These are phyloP conservation scores for Lophius piscatorius DNA, from an alignment of 2,113 vertebrate species.

Conservation along the genomic window DNA sequence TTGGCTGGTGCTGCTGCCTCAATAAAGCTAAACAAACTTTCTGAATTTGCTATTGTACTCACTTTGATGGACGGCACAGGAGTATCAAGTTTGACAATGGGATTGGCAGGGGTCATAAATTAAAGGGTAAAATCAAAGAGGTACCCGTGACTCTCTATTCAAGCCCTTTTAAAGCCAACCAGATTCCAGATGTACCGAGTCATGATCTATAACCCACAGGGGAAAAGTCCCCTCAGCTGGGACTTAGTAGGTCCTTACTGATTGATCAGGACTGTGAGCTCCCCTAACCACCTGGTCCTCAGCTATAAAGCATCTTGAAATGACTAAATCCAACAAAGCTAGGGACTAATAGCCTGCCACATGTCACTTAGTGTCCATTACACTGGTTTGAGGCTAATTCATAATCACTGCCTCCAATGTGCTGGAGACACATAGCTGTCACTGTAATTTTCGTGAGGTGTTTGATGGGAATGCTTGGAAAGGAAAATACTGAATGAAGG, in stretches of 20 bases:
- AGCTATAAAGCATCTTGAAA: conserved; percentile 55
- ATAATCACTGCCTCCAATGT: conserved; percentile 27
- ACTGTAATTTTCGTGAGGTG: conserved; percentile 29
- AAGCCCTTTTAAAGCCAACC: conserved; percentile 18
- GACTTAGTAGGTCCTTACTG: conserved; percentile 39
- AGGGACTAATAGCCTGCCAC: conserved; percentile 24
- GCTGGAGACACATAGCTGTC: conserved; percentile 30
- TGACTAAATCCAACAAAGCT: conserved; percentile 50
- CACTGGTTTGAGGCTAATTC: conserved; percentile 37
- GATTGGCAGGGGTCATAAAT: not conserved
- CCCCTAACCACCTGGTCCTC: conserved; percentile 66
- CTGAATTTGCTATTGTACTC: conserved; percentile 20
- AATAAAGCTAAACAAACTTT: conserved; percentile 20
- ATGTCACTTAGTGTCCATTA: conserved; percentile 29
- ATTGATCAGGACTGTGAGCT: conserved; percentile 36
- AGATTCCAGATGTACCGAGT: conserved; percentile 65
- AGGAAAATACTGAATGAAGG: conserved; percentile 26
- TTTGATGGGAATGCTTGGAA: conserved; percentile 23
- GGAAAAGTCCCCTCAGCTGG: conserved; percentile 53
- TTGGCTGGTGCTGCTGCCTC: conserved; percentile 22
- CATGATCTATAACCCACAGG: conserved; percentile 60
- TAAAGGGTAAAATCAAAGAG: not conserved
- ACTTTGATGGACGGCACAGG: not conserved
- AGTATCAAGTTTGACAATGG: not conserved
- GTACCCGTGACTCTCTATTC: not conserved